phyloP scores from a whole-genome alignment of 2,113 vertebrate genomes.

The Callipepla squamata region DNA sequence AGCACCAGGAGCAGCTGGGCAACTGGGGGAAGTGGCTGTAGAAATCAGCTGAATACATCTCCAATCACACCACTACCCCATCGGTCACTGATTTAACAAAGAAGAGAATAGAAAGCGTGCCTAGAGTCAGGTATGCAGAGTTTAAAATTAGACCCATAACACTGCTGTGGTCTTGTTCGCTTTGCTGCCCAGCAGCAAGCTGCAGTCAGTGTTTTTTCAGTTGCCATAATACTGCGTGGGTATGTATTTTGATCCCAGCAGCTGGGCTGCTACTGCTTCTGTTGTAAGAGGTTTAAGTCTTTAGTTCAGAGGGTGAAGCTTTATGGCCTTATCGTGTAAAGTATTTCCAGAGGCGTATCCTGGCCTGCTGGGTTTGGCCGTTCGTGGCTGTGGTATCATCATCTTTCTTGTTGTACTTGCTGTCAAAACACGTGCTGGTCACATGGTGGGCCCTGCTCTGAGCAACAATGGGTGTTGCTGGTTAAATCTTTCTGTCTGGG shows the following conservation, averaged over 20 bases:
- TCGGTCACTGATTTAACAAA: not conserved
- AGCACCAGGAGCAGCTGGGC: not conserved
- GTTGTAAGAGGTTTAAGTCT: not conserved
- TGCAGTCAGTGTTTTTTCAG: constrained; percentile 47
- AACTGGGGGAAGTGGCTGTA: not conserved
- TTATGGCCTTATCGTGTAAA: constrained; percentile 3
- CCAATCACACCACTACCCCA: not conserved
- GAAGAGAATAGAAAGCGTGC: not conserved
- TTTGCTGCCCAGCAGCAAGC: not conserved
- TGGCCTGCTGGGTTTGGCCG: not conserved
- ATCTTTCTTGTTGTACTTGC: constrained; percentile 7
- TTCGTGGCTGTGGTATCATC: not conserved
- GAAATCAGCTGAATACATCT: not conserved
- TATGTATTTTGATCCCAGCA: not conserved
- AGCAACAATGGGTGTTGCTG: not conserved
- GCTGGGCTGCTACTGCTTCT: not conserved
- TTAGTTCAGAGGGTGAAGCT: not conserved
- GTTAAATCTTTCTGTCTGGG: not conserved
- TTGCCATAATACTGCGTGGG: constrained; percentile 29
- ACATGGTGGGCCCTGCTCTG: not conserved
- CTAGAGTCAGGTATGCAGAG: not conserved
- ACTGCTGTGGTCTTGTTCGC: not conserved
- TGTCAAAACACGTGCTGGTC: not conserved
- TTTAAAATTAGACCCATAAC: not conserved
- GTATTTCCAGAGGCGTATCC: constrained; percentile 5